phyloP scores from a whole-genome alignment of 2,888 invertebrate species.

The Tricholauxania praeusta region DNA sequence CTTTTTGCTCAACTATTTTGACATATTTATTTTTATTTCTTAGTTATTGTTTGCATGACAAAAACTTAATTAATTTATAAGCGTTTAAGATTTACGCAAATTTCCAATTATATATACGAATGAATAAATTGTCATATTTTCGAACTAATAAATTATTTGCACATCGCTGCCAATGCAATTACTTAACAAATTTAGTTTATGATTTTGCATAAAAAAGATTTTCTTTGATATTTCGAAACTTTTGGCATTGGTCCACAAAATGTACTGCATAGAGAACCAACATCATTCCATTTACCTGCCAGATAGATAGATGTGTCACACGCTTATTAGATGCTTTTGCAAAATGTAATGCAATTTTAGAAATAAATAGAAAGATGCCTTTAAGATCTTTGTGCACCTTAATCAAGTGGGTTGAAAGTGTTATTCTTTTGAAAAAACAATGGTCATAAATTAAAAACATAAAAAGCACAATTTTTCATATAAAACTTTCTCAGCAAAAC shows the following conservation, averaged over 20 bases:
- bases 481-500: too few relatives aligned
- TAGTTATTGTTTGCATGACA: too few relatives aligned
- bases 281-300: conserved; percentile 43
- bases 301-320: conserved; percentile 54
- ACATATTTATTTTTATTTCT: too few relatives aligned
- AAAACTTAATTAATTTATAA: too few relatives aligned
- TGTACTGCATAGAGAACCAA: not conserved
- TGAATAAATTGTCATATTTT: not conserved
- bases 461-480: too few relatives aligned
- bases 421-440: too few relatives aligned
- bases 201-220: not conserved
- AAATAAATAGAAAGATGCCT: too few relatives aligned
- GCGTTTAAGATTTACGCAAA: too few relatives aligned
- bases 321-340: conserved; percentile 53
- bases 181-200: conserved; percentile 11
- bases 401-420: too few relatives aligned
- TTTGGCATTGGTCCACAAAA: conserved; percentile 41
- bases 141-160: not conserved
- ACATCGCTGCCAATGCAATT: conserved; percentile 19
- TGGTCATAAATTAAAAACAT: too few relatives aligned
- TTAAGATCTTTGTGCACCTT: not conserved
- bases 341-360: too few relatives aligned
- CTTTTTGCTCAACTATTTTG: not conserved
- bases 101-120: too few relatives aligned
- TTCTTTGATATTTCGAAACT: conserved; percentile 22